Evolutionary conservation across 2,888 invertebrate species (phyloP), one percentile per base, ranked within the genome.

Genomic region (Tiliacea citrago): DNA sequence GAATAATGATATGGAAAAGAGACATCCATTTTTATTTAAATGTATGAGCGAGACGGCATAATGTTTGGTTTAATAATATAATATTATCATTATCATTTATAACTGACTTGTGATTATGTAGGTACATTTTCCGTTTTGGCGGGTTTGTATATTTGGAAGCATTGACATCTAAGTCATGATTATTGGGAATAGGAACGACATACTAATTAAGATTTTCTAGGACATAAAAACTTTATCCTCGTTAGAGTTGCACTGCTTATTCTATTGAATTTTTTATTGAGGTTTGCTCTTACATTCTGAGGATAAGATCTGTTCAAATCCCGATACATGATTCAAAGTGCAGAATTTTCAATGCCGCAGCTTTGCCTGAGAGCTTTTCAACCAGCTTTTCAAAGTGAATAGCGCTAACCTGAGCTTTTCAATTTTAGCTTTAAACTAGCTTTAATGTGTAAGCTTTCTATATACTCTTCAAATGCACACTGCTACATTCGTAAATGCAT

Each of bases 1-100:
- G 91, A 91, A 93, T 94, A 94, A 94, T 93, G 90, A 93, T 93
- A 94, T 94, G 94, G 91, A 92, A 92, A 93, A 85, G 84, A 90
- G 90, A 71, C 65, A 75, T 81, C 83, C 83, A 87, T 89, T 87
- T 88, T 89, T 86, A 89, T 88, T 77, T 73, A 71, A 82, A 86
- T 82, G 53, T 57, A 68, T 45, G 67, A 73, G 68, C 24, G 45
- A 71, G 66, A 71, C n/a, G 21, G 58, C 53, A 47, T 13, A 24
- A 8, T 68, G 21, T 68, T 73, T 73, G 57, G n/a, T 75, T 58
- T 55, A 63, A 67, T 77, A 74, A n/a, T n/a, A n/a, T n/a, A n/a
- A n/a, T n/a, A 77, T 72, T 53, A 39, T 7, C 10, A 60, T 24
- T 39, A 29, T 79, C n/a, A n/a, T n/a, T n/a, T n/a, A n/a, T n/a